Percentiles rank a stretch among this genome's conserved stretches.
These are phyloP conservation scores for Drosophila nannoptera DNA, from an alignment of 1,140 invertebrate species.

Conservation along the genomic window DNA sequence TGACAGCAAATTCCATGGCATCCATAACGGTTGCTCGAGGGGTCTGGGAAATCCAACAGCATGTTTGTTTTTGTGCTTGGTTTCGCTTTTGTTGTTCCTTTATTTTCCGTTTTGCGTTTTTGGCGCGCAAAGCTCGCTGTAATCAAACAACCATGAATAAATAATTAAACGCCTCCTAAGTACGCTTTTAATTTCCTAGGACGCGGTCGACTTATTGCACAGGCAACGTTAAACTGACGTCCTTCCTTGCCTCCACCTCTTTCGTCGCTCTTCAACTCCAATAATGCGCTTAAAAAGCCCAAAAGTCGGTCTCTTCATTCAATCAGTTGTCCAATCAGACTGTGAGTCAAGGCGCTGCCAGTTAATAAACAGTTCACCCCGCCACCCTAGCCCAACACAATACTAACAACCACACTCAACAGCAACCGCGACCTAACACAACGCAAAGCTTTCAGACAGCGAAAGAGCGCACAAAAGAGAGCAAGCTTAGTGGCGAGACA, in stretches of 20 bases:
- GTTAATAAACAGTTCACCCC: constrained; percentile 23
- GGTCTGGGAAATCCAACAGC: constrained; percentile 3
- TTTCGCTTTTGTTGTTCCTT: not conserved
- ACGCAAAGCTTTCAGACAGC: constrained; percentile 46
- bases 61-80: not conserved
- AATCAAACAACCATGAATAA: constrained; percentile 57
- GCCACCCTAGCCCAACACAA: not conserved
- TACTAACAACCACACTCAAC: not conserved
- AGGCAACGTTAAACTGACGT: not conserved
- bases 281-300: constrained; percentile 55
- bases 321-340: constrained; percentile 39
- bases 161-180: constrained; percentile 67
- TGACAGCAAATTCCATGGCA: constrained; percentile 72
- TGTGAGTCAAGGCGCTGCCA: constrained; percentile 20
- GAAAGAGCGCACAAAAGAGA: constrained; percentile 19
- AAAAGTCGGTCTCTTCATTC: constrained; percentile 38
- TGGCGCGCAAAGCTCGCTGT: constrained; percentile 25
- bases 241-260: not conserved
- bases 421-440: constrained; percentile 68
- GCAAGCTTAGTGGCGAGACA: constrained; percentile 12
- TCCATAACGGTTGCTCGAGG: constrained; percentile 10
- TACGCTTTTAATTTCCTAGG: constrained; percentile 65
- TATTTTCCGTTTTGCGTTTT: constrained; percentile 4
- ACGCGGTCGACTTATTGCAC: constrained; percentile 14
- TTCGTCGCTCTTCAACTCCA: constrained; percentile 49